Evolutionary conservation across 2,113 vertebrate genomes (phyloP), one percentile per base, ranked within the genome.

Genomic region (Prietella phreatophila): DNA sequence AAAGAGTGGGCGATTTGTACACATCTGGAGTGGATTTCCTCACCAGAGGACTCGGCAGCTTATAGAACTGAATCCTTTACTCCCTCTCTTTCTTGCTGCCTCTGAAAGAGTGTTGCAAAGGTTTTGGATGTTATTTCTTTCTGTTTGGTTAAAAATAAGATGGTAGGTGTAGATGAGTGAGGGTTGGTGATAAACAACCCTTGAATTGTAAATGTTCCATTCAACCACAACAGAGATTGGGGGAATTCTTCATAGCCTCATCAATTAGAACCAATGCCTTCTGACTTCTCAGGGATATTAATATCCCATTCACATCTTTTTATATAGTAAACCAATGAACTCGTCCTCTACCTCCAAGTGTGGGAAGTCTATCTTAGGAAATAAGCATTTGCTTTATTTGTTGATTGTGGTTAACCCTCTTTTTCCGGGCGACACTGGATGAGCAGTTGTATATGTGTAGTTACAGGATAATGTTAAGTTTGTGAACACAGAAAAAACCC

Each of bases 21-120:
- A 95, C 95, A 95, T 96, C 95, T 96, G 95, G 94, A 94, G 90
- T 89, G 89, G 53, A 93, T 96, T 95, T 94, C 36, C 89, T 88
- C 91, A 93, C 89, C 91, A 92, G 87, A 92, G 88, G 75, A 90
- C 61, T 84, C 56, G n/a, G 63, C 82, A 85, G 85, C 61, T 39
- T 55, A 79, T 73, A 91, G 36, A 86, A 84, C 73, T 87, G 88
- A 85, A 73, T 82, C 58, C 50, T 69, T 81, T 56, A 81, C 86
- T 83, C 79, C 85, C 80, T 82, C 88, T 63, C 65, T 36, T 27
- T 80, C 55, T 82, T 84, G 50, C 47, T 60, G 42, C 82, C 75
- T 73, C 58, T 87, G 71, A 83, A 85, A 19, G 5, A 65, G 61
- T 60, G 89, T 71, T 63, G 36, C 56, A 47, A 73, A 86, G 76